Conservation (phyloP, 2,888 invertebrate genomes). For the Orthosia gracilis region DNA sequence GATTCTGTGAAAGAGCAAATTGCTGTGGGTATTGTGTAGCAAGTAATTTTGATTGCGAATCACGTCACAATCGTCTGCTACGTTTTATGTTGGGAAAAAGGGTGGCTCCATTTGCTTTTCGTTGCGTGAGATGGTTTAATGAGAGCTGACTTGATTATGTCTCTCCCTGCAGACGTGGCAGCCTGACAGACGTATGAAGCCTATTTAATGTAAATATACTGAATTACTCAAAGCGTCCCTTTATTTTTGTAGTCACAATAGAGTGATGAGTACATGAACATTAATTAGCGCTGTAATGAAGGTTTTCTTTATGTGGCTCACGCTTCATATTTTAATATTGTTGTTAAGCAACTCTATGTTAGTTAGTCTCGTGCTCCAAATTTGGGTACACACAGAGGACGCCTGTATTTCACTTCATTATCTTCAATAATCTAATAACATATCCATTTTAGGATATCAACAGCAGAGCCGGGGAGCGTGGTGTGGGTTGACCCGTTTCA, state of each 20-base stretch:
- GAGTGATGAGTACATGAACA: conserved; percentile 3
- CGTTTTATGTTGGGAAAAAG: conserved; percentile 72
- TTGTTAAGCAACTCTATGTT: conserved; percentile 7
- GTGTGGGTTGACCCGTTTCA: conserved; percentile 51
- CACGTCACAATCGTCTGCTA: conserved; percentile 74
- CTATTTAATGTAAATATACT: conserved; percentile 1
- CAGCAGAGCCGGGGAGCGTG: conserved; percentile 17
- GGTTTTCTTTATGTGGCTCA: not conserved
- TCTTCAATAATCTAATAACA: conserved; percentile 47
- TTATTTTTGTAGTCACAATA: conserved; percentile 3
- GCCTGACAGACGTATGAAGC: conserved; percentile 23
- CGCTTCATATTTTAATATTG: not conserved
- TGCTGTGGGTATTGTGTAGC: conserved; percentile 46
- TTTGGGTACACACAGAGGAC: not conserved
- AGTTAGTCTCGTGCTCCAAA: not conserved
- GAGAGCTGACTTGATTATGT: conserved; percentile 55
- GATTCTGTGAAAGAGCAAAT: conserved; percentile 38
- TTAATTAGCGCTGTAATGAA: conserved; percentile 21
- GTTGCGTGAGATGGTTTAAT: conserved; percentile 71
- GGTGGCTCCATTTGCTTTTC: conserved; percentile 66
- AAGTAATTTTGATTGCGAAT: conserved; percentile 70
- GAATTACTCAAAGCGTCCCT: conserved; percentile 18
- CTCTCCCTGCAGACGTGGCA: conserved; percentile 30
- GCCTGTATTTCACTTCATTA: conserved; percentile 28
- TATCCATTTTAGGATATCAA: conserved; percentile 41